phyloP scores from a whole-genome alignment of 2,113 vertebrate species.

The western clawed frog (Xenopus tropicalis) region UCB_Xtro_10.0 CM004448.2:109571001-109571500 shows the following conservation, averaged over 20 bases:
- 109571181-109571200: constrained; percentile 73
- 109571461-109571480: too few species aligned
- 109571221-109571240: constrained; percentile 72
- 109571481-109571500: not conserved
- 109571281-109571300: too few species aligned
- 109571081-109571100: constrained; percentile 82
- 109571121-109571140: constrained; percentile 78
- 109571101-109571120: constrained; percentile 80
- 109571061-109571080: constrained; percentile 76
- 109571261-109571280: constrained; percentile 59
- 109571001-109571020: too few species aligned
- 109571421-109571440: too few species aligned
- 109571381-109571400: too few species aligned
- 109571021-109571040: not conserved
- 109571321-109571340: too few species aligned
- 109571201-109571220: constrained; percentile 82
- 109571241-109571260: constrained; percentile 70
- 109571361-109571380: too few species aligned
- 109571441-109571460: too few species aligned
- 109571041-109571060: constrained; percentile 59
- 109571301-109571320: too few species aligned
- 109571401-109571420: too few species aligned
- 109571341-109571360: too few species aligned
- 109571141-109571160: constrained; percentile 51
- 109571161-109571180: constrained; percentile 61